Conservation (phyloP, 2,113 vertebrate species). For the Phodopus roborovskii region DNA sequence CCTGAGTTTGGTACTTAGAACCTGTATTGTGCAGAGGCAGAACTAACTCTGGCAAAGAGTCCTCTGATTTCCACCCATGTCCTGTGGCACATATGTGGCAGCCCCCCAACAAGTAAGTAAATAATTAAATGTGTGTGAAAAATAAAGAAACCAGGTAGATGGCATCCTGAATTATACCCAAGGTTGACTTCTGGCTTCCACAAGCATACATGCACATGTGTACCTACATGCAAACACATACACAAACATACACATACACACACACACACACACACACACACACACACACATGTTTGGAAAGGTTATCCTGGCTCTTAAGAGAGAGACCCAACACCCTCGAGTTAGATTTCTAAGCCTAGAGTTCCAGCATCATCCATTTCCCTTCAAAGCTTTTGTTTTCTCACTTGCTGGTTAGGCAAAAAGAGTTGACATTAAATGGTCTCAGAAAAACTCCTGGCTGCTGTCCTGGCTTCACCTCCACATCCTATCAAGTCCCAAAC, state of each 20-base stretch:
- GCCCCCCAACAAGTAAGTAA: neutral
- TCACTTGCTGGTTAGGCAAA: neutral
- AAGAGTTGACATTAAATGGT: accelerated
- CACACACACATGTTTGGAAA: neutral
- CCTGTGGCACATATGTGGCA: neutral
- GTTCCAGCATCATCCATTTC: neutral
- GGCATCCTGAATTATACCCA: neutral
- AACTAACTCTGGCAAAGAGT: neutral
- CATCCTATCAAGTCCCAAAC: neutral
- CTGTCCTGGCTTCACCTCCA: neutral
- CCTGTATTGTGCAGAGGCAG: neutral
- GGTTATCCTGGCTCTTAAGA: neutral
- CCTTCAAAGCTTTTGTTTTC: neutral
- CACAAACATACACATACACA: neutral
- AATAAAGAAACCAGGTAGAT: neutral
- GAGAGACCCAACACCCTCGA: neutral
- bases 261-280: too few relatives aligned
- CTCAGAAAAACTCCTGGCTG: neutral
- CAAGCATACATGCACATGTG: neutral
- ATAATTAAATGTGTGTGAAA: neutral
- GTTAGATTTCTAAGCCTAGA: neutral
- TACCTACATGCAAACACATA: neutral
- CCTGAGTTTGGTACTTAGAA: neutral
- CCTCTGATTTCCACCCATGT: neutral
- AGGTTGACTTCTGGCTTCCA: neutral